Percentiles rank a stretch among this genome's conserved stretches.
phyloP scores from a whole-genome alignment of 2,888 invertebrate species.

The Pterobdella sp. region DNA sequence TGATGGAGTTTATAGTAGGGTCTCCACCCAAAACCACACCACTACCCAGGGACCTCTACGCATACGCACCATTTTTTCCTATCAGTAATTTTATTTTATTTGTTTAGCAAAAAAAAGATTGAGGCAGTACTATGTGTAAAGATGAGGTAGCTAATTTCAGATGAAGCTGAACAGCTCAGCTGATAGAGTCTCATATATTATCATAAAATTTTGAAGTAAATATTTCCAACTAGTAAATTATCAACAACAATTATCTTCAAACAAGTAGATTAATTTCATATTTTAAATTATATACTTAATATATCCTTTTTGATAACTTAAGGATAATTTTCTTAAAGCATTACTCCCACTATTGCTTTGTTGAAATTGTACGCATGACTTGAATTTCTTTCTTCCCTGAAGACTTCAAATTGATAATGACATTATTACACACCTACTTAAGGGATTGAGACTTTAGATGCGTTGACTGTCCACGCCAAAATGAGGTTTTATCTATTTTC shows the following conservation, averaged over 20 bases:
- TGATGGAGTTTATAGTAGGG: constrained; percentile 73
- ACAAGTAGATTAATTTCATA: neutral
- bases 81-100: constrained; percentile 48
- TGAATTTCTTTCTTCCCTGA: no score
- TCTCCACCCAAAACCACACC: constrained; percentile 45
- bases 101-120: neutral
- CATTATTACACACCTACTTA: no score
- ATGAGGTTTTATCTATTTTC: constrained; percentile 60
- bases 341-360: neutral
- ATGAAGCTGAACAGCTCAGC: no score
- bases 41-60: constrained; percentile 51
- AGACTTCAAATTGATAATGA: no score
- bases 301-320: neutral
- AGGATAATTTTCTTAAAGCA: neutral
- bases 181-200: no score
- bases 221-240: no score
- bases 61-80: constrained; percentile 69
- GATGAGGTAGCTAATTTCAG: no score
- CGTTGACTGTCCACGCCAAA: constrained; percentile 87
- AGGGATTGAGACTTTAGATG: constrained; percentile 77
- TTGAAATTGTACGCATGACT: no score
- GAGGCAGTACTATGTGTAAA: no score
- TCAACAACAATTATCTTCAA: neutral
- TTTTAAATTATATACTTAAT: neutral
- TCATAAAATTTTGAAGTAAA: no score